Conservation (phyloP, 2,797 vertebrate genomes). For the Brachymystax lenok region DNA sequence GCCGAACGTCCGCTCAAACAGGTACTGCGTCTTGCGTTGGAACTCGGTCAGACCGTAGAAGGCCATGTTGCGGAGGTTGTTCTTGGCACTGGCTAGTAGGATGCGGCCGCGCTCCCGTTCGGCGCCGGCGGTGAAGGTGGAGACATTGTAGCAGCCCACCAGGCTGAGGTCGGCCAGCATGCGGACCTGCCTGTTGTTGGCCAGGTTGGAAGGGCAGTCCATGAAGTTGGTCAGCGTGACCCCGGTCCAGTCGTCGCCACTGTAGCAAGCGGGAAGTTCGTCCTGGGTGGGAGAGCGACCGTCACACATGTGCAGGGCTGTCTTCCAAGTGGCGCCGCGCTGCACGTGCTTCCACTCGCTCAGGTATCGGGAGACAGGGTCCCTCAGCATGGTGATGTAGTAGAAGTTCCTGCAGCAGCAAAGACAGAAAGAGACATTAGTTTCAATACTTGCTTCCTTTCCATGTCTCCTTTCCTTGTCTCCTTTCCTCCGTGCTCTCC, state of each 20-base stretch:
- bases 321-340: conserved; percentile 95
- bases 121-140: conserved; percentile 79
- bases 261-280: conserved; percentile 90
- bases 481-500: background rate
- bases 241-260: conserved; percentile 93
- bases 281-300: conserved; percentile 89
- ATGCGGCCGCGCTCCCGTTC: conserved; percentile 84
- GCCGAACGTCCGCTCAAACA: conserved; percentile 95
- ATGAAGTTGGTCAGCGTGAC: conserved; percentile 89
- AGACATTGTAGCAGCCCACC: conserved; percentile 84
- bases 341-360: conserved; percentile 98
- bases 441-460: background rate
- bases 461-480: background rate
- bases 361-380: conserved; percentile 93
- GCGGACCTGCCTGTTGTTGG: conserved; percentile 94
- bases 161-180: conserved; percentile 94
- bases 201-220: conserved; percentile 91
- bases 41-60: conserved; percentile 95
- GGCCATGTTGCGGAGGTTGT: conserved; percentile 93
- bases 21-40: conserved; percentile 95
- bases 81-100: conserved; percentile 90
- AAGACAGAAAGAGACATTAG: background rate
- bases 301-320: conserved; percentile 93
- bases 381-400: conserved; percentile 95
- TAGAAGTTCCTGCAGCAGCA: conserved; percentile 88